These are phyloP conservation scores for Martes martes DNA, from an alignment of 2,113 vertebrate genomes.

Conservation along the genomic window DNA sequence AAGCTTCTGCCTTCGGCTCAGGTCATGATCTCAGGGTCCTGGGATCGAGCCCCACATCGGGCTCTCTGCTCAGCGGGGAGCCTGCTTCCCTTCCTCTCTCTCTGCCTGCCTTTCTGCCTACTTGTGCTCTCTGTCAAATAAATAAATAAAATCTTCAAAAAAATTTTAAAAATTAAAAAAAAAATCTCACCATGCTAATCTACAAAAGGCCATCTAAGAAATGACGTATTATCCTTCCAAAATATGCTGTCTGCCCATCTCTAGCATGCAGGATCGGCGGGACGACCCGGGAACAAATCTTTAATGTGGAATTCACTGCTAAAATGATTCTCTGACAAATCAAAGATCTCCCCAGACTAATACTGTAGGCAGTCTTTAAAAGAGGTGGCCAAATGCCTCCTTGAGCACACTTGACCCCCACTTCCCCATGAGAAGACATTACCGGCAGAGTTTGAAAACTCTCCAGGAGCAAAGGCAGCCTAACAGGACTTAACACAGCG, in stretches of 20 bases:
- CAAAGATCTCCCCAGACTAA: neutral
- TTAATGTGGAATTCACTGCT: neutral
- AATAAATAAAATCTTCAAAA: too few species aligned
- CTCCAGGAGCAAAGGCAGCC: neutral
- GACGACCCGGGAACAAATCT: neutral
- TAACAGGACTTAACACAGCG: neutral
- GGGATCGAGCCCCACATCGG: too few species aligned
- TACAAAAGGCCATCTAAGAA: neutral
- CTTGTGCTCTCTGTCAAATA: too few species aligned
- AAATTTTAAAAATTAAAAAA: too few species aligned
- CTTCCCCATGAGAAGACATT: neutral
- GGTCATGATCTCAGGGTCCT: too few species aligned
- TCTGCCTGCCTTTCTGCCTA: too few species aligned
- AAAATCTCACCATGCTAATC: neutral
- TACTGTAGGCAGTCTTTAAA: neutral
- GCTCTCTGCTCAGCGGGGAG: too few species aligned
- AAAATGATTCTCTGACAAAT: neutral
- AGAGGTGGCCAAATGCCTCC: neutral
- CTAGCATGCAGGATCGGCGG: neutral
- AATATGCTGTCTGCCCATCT: neutral
- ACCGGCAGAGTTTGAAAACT: neutral
- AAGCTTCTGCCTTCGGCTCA: too few species aligned
- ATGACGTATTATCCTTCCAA: neutral
- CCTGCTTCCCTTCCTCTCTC: too few species aligned
- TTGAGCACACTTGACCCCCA: neutral